Base-by-base conservation (phyloP, 2,888 invertebrate species). In the Platypus cylindrus region DNA sequence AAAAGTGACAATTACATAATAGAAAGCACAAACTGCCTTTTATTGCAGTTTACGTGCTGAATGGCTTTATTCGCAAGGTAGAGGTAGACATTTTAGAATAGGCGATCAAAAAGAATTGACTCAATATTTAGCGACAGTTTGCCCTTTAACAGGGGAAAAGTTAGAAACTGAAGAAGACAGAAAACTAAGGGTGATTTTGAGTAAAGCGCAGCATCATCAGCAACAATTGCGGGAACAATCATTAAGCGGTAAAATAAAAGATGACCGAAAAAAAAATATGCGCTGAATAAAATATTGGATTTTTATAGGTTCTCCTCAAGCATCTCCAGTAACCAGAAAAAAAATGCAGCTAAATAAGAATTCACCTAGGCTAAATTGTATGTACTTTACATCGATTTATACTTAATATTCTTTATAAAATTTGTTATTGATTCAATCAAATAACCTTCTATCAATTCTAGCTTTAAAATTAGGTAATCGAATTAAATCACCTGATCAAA, bases 41-140 rank as follows among this genome's bases (percentile, higher is more conserved):
- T n/a, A 39, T 48, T 50, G 36, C 59, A 89, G 91, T 58, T 67
- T 91, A 46, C 84, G 86, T 66, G 91, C 90, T 0, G 93, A 93
- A 59, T 94, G 93, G 93, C 65, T 93, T 37, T 91, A 90, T 63
- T 90, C 90, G 44, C 93, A 93, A 67, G 93, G 93, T 28, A 77
- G 85, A 50, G 93, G 91, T 1, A 71, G 90, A 39, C 82, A 87
- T 58, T 91, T 80, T 65, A 77, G 82, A 36, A 66, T 78, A 11
- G 91, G 91, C 1, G 86, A 91, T 54, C 91, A 93, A 49, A 65
- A 71, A 9, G 76, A 79, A 38, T 62, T 91, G 27, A 75, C 80
- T 31, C 80, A 84, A 47, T 93, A 93, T 63, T 67, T 93, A 30
- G 75, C 83, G 2, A 71, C 78, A 12, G 81, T 80, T 2, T 90